phyloP scores from a whole-genome alignment of 2,797 vertebrate genomes.

The Chelon labrosus region DNA sequence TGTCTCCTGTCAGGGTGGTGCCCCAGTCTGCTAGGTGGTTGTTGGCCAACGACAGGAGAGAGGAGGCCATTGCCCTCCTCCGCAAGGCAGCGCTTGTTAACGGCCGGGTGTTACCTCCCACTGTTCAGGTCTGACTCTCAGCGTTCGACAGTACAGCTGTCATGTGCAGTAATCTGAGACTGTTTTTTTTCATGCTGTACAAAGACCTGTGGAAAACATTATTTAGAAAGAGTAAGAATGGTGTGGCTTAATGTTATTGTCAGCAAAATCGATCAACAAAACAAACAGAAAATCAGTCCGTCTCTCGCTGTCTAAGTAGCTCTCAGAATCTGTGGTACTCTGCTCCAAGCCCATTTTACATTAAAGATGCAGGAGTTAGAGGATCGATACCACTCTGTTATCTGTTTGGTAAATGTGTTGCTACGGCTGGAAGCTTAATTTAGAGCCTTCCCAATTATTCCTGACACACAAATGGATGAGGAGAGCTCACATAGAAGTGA shows the following conservation, averaged over 20 bases:
- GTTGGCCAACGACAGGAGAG: slow-evolving; percentile 81
- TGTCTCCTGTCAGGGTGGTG: slow-evolving; percentile 62
- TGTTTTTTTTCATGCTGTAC: not conserved
- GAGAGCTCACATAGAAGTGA: not conserved
- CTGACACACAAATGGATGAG: not conserved
- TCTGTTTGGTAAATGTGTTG: too few relatives aligned
- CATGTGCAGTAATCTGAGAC: not conserved
- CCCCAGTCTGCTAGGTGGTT: slow-evolving; percentile 82
- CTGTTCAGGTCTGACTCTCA: slow-evolving; percentile 65
- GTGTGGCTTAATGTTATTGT: not conserved
- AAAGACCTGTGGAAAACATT: not conserved
- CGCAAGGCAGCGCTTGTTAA: slow-evolving; percentile 87
- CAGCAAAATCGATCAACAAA: not conserved
- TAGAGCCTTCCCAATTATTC: too few relatives aligned
- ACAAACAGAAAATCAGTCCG: not conserved
- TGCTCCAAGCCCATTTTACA: not conserved
- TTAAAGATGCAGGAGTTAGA: too few relatives aligned
- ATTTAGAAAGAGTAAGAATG: not conserved
- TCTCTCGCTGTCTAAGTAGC: not conserved
- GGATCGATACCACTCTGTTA: too few relatives aligned
- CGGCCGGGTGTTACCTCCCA: slow-evolving; percentile 77
- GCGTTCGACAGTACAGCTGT: not conserved
- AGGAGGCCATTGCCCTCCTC: slow-evolving; percentile 87
- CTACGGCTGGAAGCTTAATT: too few relatives aligned
- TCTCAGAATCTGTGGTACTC: not conserved